Conservation (phyloP, 2,797 vertebrate genomes). For the Pempheris klunzingeri region DNA sequence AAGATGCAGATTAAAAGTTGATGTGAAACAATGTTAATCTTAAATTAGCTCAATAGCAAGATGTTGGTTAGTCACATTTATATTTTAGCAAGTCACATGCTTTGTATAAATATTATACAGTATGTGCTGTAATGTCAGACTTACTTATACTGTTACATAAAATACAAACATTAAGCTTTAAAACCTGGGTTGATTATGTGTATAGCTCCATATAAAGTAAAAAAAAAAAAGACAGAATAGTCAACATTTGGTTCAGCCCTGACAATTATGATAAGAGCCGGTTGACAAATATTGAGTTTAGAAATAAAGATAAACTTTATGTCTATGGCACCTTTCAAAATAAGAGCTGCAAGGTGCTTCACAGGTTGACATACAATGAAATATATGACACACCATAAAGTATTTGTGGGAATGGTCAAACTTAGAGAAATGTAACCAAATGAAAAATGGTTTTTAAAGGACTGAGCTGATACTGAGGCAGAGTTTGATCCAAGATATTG, state of each 20-base stretch:
- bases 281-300: slow-evolving; percentile 2
- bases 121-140: not conserved
- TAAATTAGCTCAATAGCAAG: not conserved
- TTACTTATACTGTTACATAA: too few species aligned
- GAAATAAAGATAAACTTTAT: not conserved
- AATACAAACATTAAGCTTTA: not conserved
- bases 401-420: not conserved
- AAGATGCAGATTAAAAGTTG: not conserved
- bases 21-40: not conserved
- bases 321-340: not conserved
- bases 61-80: not conserved
- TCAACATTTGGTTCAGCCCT: not conserved
- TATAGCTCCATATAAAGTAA: too few species aligned
- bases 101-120: not conserved
- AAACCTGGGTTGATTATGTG: not conserved
- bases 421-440: not conserved
- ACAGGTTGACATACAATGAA: not conserved
- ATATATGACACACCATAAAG: not conserved
- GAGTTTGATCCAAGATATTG: slow-evolving; percentile 3
- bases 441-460: not conserved
- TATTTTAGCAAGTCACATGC: not conserved
- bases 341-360: not conserved
- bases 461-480: not conserved
- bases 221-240: not conserved
- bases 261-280: not conserved